Evolutionary conservation across 2,797 vertebrate genomes (phyloP), one percentile per base, ranked within the genome.

Genomic region (Sciurus carolinensis): DNA sequence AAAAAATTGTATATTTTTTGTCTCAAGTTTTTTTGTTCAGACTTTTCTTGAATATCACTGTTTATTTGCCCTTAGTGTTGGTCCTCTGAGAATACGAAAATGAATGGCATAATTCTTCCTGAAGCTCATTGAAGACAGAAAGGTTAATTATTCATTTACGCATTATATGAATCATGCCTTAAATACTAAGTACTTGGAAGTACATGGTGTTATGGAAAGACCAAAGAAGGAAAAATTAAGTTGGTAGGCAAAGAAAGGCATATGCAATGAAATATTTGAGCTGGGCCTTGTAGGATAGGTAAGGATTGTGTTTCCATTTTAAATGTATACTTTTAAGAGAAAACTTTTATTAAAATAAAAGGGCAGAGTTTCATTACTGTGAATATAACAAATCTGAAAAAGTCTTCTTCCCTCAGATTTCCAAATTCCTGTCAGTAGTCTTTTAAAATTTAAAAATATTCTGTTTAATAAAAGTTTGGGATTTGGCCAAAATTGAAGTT

Each of bases 21-120:
- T n/a, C 47, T 94, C 36, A 9, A 54, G 30, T 77, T 87, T 52
- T 39, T 66, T 95, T 94, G 59, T 83, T 83, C 36, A 90, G 76
- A 75, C 9, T 83, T 87, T 92, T 64, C 67, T 80, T 75, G 66
- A 81, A 42, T 20, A 39, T 10, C 50, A 5, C 39, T 79, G 10
- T 83, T 7, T 80, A 24, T 80, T 33, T 66, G 39, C 73, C 39
- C 28, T 44, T 87, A 39, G 26, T 75, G 30, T 59, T 36, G 72
- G 54, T 77, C 81, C 42, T 81, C 39, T 73, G 81, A 92, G 47
- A 90, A 44, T 28, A 79, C 3, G 52, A 33, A 57, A n/a, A 44
- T 36, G 47, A 95, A 86, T 52, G 42, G 28, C 28, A 30, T 42
- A 24, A 20, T 72, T 87, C 67, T 22, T 94, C 28, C 59, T 77